Percentiles rank a stretch among this genome's conserved stretches.
phyloP scores from a whole-genome alignment of 2,113 vertebrate species.

The Eulacestoma nigropectus region DNA sequence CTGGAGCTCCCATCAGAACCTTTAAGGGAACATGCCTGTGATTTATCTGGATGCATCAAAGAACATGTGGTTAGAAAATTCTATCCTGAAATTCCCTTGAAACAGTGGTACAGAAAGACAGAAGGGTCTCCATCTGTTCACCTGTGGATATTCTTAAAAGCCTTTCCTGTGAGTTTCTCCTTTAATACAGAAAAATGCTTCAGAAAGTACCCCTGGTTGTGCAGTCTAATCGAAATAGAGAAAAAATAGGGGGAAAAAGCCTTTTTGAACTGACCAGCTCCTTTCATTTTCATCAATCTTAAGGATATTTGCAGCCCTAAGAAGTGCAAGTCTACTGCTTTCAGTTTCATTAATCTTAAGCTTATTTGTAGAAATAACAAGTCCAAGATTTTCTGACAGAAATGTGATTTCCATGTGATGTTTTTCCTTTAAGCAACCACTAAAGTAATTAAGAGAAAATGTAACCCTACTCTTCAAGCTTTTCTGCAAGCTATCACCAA shows the following conservation, averaged over 20 bases:
- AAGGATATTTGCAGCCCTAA: neutral
- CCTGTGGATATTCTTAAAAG: slow-evolving; percentile 10
- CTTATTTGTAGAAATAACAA: neutral
- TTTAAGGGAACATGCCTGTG: neutral
- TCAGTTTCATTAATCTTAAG: neutral
- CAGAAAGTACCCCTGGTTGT: neutral
- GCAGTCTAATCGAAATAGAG: neutral
- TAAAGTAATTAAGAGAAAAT: neutral
- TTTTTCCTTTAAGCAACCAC: neutral
- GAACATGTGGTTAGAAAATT: neutral
- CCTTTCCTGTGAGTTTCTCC: neutral
- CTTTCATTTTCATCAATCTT: neutral
- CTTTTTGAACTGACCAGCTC: neutral
- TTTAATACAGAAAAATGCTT: neutral
- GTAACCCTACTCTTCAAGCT: neutral
- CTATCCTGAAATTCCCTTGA: neutral
- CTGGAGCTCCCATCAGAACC: neutral
- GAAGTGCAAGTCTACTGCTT: neutral
- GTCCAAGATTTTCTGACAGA: neutral
- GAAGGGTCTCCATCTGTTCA: neutral
- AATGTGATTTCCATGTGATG: neutral
- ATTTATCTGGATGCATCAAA: neutral
- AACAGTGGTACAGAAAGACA: neutral
- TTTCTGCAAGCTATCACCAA: neutral
- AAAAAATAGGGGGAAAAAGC: neutral